Conservation (phyloP, 2,113 vertebrate species). For the Dicrurus megarhynchus region DNA sequence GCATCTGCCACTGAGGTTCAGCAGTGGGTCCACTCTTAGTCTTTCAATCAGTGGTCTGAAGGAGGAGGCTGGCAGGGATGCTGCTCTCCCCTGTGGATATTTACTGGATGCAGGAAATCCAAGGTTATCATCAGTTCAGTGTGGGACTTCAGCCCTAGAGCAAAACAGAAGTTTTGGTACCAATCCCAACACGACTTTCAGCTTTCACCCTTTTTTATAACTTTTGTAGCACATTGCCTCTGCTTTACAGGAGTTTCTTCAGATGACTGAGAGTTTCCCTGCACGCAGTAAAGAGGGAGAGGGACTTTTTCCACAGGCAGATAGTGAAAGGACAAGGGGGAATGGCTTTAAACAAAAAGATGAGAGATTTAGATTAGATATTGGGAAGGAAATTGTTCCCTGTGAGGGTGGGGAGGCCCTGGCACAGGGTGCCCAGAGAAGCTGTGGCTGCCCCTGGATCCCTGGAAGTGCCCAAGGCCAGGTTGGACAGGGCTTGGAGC, state of each 20-base stretch:
- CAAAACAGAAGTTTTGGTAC: neutral
- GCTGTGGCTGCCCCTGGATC: neutral
- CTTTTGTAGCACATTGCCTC: neutral
- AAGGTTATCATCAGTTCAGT: neutral
- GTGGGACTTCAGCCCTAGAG: neutral
- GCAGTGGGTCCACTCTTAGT: neutral
- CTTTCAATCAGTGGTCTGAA: neutral
- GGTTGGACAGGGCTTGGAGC: rapidly evolving
- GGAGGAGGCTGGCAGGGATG: neutral
- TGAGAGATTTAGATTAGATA: neutral
- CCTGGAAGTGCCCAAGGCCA: neutral
- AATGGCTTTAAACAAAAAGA: neutral
- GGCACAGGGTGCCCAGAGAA: neutral
- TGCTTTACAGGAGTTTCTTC: neutral
- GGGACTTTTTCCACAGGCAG: neutral
- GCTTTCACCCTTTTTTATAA: neutral
- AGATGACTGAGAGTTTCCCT: neutral
- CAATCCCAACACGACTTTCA: neutral
- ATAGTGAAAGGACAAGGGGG: neutral
- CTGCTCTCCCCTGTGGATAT: neutral
- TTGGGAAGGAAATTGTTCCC: neutral
- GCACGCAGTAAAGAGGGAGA: neutral
- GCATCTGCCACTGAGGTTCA: neutral
- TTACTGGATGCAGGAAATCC: neutral
- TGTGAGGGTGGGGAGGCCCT: rapidly evolving